Base-by-base conservation (phyloP, 2,888 invertebrate genomes). In the Drepanosiphum platanoidis region DNA sequence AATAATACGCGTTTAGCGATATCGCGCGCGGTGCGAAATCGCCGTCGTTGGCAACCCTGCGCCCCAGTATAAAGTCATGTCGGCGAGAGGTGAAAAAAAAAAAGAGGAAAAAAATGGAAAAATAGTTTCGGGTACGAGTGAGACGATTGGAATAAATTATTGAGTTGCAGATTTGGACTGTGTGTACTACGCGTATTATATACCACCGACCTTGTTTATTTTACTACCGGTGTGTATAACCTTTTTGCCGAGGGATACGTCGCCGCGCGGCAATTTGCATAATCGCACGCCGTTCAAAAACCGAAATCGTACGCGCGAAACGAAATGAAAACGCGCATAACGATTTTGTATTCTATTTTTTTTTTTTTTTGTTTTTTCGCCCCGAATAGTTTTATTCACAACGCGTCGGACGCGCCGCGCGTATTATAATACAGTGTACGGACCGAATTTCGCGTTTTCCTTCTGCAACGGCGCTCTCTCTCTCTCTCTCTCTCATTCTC, bases 151-250 rank as follows among this genome's bases (percentile, higher is more conserved):
- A 84, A 77, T 81, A 81, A 58, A 68, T 68, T 75, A 80, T 68
- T 39, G 46, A 66, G 66, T 46, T n/a, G 52, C 32, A 66, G 34
- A 34, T 30, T 64, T 9, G 34, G 66, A 83, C 52, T 75, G 70
- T 36, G 70, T 66, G 42, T n/a, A n/a, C n/a, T n/a, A n/a, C n/a
- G n/a, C n/a, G n/a, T n/a, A n/a, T n/a, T n/a, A n/a, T n/a, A n/a
- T n/a, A n/a, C n/a, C n/a, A n/a, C 32, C 64, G 22, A 61, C 46
- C 46, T 64, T 83, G 83, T 83, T 83, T 83, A 83, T 84, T 68
- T 84, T 84, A 58, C 36, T 58, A 58, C 36, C 39, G 68, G 84
- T 58, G n/a, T n/a, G n/a, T n/a, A n/a, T n/a, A 75, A 84, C 84
- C 77, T 70, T 75, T 84, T 72, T 82, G 72, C n/a, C n/a, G 8